These are phyloP conservation scores for Myotis brandtii DNA, from an alignment of 2,113 vertebrate genomes.

Conservation along the genomic window DNA sequence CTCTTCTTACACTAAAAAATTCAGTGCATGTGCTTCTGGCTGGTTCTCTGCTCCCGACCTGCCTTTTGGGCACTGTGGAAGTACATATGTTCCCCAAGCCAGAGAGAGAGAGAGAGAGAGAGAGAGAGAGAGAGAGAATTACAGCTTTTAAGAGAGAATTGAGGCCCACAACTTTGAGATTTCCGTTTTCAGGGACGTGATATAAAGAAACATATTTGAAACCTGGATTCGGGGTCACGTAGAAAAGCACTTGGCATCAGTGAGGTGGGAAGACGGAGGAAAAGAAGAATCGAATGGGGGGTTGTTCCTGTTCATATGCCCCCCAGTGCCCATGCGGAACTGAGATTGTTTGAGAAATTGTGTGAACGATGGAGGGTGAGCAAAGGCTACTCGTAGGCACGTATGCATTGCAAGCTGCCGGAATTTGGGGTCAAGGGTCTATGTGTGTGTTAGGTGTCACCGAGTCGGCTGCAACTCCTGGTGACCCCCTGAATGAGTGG, in stretches of 20 bases:
- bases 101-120: too few species aligned
- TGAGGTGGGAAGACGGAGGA: not conserved
- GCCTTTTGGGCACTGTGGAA: slow-evolving; percentile 18
- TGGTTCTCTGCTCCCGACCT: slow-evolving; percentile 25
- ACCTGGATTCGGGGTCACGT: not conserved
- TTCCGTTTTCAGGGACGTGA: not conserved
- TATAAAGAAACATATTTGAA: not conserved
- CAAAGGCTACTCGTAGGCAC: not conserved
- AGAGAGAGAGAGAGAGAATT: too few species aligned
- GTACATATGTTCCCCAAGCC: slow-evolving; percentile 62
- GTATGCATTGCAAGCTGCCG: not conserved
- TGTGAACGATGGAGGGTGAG: not conserved
- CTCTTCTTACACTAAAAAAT: slow-evolving; percentile 77
- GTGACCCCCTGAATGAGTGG: not conserved
- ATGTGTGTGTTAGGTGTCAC: not conserved
- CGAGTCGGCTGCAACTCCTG: not conserved
- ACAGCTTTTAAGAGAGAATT: not conserved
- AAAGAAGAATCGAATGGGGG: not conserved
- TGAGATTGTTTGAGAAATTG: not conserved
- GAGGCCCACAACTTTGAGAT: not conserved
- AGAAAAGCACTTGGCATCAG: not conserved
- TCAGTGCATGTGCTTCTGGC: slow-evolving; percentile 70
- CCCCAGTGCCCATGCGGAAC: not conserved
- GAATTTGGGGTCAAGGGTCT: not conserved
- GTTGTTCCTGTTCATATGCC: not conserved